Conservation (phyloP, 2,113 vertebrate genomes). For the Misgurnus anguillicaudatus region DNA sequence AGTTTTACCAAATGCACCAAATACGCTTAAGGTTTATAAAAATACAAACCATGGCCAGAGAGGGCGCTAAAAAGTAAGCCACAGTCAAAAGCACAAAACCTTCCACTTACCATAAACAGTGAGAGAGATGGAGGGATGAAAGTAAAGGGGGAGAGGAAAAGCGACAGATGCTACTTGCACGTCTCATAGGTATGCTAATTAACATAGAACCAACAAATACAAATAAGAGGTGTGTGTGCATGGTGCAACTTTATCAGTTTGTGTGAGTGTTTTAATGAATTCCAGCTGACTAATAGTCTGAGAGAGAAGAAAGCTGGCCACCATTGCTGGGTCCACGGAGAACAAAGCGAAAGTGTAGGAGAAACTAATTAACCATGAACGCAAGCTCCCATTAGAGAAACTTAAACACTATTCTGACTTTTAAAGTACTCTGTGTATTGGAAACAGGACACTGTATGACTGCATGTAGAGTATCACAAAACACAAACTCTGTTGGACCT, state of each 20-base stretch:
- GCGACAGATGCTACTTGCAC: constrained; percentile 80
- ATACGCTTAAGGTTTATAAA: neutral
- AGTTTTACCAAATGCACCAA: constrained; percentile 3
- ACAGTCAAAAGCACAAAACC: neutral
- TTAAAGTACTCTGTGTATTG: neutral
- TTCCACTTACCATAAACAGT: neutral
- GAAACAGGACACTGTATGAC: neutral
- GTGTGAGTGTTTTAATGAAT: constrained; percentile 51
- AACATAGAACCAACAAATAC: constrained; percentile 58
- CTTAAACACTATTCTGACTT: constrained; percentile 30
- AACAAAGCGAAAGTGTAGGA: constrained; percentile 51
- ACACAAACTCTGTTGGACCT: constrained; percentile 13
- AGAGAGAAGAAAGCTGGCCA: constrained; percentile 54
- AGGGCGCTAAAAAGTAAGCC: constrained; percentile 8
- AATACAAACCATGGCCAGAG: neutral
- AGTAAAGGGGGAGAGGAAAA: constrained; percentile 41
- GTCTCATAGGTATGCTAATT: constrained; percentile 80
- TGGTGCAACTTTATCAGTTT: constrained; percentile 35
- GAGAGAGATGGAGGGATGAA: constrained; percentile 41
- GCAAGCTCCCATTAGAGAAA: constrained; percentile 41
- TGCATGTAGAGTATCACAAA: constrained; percentile 23
- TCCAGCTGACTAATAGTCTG: constrained; percentile 58
- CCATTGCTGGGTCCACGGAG: constrained; percentile 44
- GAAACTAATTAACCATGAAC: constrained; percentile 60
- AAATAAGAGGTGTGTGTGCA: constrained; percentile 37